Percentiles rank a stretch among this genome's conserved stretches.
phyloP scores from a whole-genome alignment of 2,113 vertebrate genomes.

The Centrocercus urophasianus region DNA sequence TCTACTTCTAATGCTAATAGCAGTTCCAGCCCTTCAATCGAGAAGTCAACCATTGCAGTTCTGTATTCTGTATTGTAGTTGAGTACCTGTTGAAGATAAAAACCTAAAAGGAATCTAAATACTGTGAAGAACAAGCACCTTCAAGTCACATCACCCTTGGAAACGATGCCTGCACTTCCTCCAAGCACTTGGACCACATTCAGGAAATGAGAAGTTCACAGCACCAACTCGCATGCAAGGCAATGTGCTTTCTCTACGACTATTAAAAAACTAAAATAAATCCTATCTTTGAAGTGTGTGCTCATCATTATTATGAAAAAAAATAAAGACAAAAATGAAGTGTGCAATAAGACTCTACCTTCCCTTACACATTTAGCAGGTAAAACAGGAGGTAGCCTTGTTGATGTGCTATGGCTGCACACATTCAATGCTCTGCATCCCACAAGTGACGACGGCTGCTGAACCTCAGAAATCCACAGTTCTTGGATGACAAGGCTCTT shows the following conservation, averaged over 20 bases:
- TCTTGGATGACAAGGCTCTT: accelerated
- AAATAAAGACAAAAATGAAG: not conserved
- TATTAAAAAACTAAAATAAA: not conserved
- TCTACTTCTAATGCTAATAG: not conserved
- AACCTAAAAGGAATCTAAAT: not conserved
- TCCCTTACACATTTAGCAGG: not conserved
- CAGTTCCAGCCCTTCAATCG: not conserved
- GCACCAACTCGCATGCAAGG: not conserved
- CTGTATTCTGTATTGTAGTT: not conserved
- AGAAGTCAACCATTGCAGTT: not conserved
- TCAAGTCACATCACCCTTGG: not conserved
- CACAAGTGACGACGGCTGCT: not conserved
- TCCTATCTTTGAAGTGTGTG: not conserved
- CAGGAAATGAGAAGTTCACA: not conserved
- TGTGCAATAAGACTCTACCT: not conserved
- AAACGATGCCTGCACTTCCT: not conserved
- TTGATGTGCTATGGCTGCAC: not conserved
- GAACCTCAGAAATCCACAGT: accelerated
- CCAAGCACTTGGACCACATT: not conserved
- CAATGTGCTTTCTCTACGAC: not conserved
- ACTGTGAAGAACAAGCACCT: not conserved
- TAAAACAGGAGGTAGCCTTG: not conserved
- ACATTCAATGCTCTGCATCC: not conserved
- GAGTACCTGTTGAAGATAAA: not conserved
- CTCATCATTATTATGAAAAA: not conserved